phyloP scores from a whole-genome alignment of 2,797 vertebrate species.

The Acanthurus leucopareius region DNA sequence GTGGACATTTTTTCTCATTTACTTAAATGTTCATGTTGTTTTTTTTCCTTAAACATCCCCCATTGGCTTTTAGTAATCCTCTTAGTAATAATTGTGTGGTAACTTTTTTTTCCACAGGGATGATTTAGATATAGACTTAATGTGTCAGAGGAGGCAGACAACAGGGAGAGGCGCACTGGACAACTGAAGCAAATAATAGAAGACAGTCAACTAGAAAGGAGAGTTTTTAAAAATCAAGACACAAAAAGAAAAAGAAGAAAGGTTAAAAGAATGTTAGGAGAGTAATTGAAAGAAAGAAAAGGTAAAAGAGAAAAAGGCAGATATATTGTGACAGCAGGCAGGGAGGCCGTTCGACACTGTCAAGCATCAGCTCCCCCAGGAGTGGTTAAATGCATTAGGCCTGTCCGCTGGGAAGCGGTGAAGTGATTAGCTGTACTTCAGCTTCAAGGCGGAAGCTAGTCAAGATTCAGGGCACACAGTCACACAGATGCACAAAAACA shows the following conservation, averaged over 20 bases:
- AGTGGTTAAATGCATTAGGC: slow-evolving; percentile 71
- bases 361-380: slow-evolving; percentile 67
- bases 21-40: background rate
- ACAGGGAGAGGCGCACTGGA: background rate
- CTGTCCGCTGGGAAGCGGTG: slow-evolving; percentile 65
- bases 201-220: slow-evolving; percentile 21
- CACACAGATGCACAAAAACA: slow-evolving; percentile 29
- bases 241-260: slow-evolving; percentile 22
- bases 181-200: slow-evolving; percentile 22
- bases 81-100: background rate
- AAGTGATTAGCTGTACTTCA: slow-evolving; percentile 74
- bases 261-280: slow-evolving; percentile 11
- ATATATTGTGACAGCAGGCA: slow-evolving; percentile 54
- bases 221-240: slow-evolving; percentile 40
- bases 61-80: background rate
- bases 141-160: background rate
- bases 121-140: slow-evolving; percentile 8
- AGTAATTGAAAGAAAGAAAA: slow-evolving; percentile 10
- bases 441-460: slow-evolving; percentile 47
- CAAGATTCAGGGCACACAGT: slow-evolving; percentile 46
- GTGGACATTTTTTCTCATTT: background rate
- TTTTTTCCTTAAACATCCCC: background rate
- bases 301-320: slow-evolving; percentile 15
- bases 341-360: slow-evolving; percentile 63
- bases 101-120: background rate